These are phyloP conservation scores for Gila orcuttii DNA, from an alignment of 2,113 vertebrate species.

Conservation along the genomic window DNA sequence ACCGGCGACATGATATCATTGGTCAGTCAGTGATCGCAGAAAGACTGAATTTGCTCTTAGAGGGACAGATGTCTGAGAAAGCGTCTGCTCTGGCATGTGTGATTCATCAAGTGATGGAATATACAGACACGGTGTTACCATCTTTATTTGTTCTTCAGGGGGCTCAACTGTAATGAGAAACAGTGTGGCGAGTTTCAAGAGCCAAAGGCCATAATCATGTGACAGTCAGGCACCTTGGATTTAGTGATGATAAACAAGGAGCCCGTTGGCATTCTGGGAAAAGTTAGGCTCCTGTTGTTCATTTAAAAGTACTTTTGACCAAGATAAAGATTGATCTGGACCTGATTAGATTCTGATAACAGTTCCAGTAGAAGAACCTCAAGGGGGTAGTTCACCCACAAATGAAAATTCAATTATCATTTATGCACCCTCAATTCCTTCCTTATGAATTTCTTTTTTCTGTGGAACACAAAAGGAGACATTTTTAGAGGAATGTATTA, in stretches of 20 bases:
- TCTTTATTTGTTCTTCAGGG: slow-evolving; percentile 3
- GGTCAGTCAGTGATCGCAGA: slow-evolving; percentile 6
- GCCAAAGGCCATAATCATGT: neutral
- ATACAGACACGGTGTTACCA: neutral
- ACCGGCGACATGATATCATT: neutral
- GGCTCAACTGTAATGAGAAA: neutral
- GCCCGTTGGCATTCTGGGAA: neutral
- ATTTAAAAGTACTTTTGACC: slow-evolving; percentile 3
- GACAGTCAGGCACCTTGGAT: slow-evolving; percentile 4
- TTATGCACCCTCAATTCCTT: neutral
- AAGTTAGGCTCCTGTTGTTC: neutral
- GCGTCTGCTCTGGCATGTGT: neutral
- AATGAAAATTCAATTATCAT: neutral
- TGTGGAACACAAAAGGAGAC: neutral
- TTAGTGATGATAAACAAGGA: slow-evolving; percentile 21
- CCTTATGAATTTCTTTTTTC: neutral
- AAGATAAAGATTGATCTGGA: neutral
- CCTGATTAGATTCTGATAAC: neutral
- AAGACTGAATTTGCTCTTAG: neutral
- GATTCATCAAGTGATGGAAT: slow-evolving; percentile 1
- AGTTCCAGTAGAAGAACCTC: neutral
- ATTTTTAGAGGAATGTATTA: neutral
- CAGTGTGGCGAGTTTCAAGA: neutral
- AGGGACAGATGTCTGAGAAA: neutral
- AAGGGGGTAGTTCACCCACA: neutral